Evolutionary conservation across 2,888 invertebrate species (phyloP), one percentile per base, ranked within the genome.

Genomic region (Carcina quercana): DNA sequence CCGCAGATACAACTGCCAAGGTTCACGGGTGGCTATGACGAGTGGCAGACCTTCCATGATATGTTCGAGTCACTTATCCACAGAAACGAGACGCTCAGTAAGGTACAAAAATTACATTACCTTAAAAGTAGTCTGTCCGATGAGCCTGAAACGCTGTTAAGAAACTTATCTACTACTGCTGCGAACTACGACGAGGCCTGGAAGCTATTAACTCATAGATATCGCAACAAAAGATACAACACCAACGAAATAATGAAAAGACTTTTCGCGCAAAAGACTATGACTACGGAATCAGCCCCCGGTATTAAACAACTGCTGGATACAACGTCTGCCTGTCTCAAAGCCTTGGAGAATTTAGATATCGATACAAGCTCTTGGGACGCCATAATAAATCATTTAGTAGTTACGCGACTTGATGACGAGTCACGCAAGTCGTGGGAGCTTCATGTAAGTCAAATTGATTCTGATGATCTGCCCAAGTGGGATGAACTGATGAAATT

Each of bases 81-180:
- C n/a, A 25, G 13, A 2, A 25, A 25, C 8, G 13, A 25, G 5
- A 42, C 28, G 44, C 45, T 32, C 2, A 20, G 37, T 5, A 6
- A 30, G 0, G 47, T 47, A 3, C 43, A 48, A 27, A 50, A 45
- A 26, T 13, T 47, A 6, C 46, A 47, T 11, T 49, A 51, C 22
- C 25, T 51, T 21, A 51, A 49, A 14, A 24, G 30, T 3, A 43
- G 28, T 33, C 27, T 51, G 8, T 27, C 31, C 0, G 46, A 45
- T 13, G 45, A 50, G 32, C 22, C 47, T 5, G 34, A 35, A 25
- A 25, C n/a, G 5, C 10, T 47, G 17, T 11, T 50, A 3, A 22
- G 37, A 13, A 45, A 45, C 21, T 33, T 46, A 7, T 12, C 43
- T 20, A 43, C 33, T 0, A 45, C 40, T 0, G 42, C 37, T 3